A percentile compares a stretch with the other conserved stretches of the same genome.
These are phyloP conservation scores for Siniperca knerii DNA, from an alignment of 2,113 vertebrate species.

Conservation along the genomic window DNA sequence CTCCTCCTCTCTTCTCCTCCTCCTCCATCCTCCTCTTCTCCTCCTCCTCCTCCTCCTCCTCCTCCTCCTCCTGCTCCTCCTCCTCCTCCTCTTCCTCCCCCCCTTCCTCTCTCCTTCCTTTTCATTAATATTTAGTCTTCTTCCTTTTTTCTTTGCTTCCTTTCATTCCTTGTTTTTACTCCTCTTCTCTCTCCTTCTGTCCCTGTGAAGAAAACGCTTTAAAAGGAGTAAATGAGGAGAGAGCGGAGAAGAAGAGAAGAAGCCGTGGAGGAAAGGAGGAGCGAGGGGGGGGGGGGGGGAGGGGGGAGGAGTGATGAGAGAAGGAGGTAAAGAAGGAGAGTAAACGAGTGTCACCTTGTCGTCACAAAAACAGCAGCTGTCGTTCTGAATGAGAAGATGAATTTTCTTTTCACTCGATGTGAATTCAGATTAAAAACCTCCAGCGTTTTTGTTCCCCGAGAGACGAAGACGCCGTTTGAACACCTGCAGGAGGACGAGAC, in stretches of 20 bases:
- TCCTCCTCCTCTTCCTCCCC: too few relatives aligned
- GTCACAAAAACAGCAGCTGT: slow-evolving; percentile 35
- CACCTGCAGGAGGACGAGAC: slow-evolving; percentile 7
- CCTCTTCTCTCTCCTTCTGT: background rate
- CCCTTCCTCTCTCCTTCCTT: too few relatives aligned
- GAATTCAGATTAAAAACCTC: slow-evolving; percentile 10
- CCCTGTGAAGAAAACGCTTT: background rate
- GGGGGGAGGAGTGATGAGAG: background rate
- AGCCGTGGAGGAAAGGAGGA: background rate
- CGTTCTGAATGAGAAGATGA: slow-evolving; percentile 17
- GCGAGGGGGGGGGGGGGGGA: background rate
- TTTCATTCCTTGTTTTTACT: too few relatives aligned
- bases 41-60: too few relatives aligned
- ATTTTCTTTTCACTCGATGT: slow-evolving; percentile 1
- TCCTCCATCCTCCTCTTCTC: too few relatives aligned
- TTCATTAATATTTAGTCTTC: too few relatives aligned
- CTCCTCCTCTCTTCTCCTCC: too few relatives aligned
- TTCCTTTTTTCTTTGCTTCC: too few relatives aligned
- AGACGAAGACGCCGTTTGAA: background rate
- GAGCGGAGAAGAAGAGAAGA: too few relatives aligned
- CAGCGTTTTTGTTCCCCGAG: background rate
- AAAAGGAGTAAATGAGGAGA: background rate
- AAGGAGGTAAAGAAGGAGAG: background rate
- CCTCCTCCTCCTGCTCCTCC: too few relatives aligned
- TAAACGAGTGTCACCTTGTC: background rate